Evolutionary conservation across 2,113 vertebrate species (phyloP), one percentile per base, ranked within the genome.

Genomic region (Lathamus discolor): DNA sequence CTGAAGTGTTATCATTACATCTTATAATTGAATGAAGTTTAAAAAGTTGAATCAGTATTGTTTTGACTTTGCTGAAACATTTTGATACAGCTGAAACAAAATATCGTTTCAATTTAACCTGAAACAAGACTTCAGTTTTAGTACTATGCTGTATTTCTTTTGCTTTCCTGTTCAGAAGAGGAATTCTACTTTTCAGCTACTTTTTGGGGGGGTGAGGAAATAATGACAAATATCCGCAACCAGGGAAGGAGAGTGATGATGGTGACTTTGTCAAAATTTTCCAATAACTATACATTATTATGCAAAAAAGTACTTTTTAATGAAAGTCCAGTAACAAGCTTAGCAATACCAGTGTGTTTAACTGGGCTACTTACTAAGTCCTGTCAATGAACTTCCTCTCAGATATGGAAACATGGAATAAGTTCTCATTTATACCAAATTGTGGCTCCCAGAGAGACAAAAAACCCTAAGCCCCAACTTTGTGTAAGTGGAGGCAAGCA

Each of bases 21-120:
- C 61, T 86, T 86, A 19, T 19, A 83, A 51, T 13, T 72, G 43
- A 91, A 77, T n/a, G 33, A 11, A 48, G 29, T 69, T 81, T 76
- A 37, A 68, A 51, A 96, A 83, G 17, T 64, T 69, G 44, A 88
- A 92, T 83, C 43, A 72, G 29, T 25, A 64, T 51, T 73, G 25
- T 55, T 69, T 76, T 68, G 72, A 73, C 9, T 63, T 52, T 72
- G 22, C n/a, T 41, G 44, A 81, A 84, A 46, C 5, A 14, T 83
- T 91, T 69, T 83, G 7, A 33, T 83, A 46, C 1, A 6, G 29
- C 6, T 92, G 63, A 96, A 88, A 29, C 10, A 80, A 90, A 77
- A 46, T 23, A 61, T 55, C 0, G 35, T 81, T 95, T 79, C 29
- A 52, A 54, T 63, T 85, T 72, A 79, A 33, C 25, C 7, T 2